Percentiles rank a stretch among this genome's conserved stretches.
Evolutionary conservation across 2,888 invertebrate genomes (phyloP).

Genomic region (Liposcelis brunnea): DNA sequence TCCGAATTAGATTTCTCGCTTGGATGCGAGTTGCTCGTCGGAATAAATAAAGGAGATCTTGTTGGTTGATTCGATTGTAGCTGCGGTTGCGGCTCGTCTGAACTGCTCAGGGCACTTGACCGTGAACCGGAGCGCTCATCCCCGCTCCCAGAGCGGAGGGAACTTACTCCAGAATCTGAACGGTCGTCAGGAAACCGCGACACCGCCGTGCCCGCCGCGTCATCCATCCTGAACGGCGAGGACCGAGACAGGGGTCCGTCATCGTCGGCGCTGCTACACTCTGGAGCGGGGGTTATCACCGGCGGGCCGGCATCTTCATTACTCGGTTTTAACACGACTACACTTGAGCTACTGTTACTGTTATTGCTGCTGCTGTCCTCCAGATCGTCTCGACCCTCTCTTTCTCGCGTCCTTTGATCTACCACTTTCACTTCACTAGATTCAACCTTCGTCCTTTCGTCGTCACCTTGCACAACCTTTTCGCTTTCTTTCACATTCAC

Average conservation of each 20-base stretch:
- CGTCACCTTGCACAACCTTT: too few relatives aligned
- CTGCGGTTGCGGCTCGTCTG: slow-evolving; percentile 44
- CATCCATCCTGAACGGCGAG: slow-evolving; percentile 17
- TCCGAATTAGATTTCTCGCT: not conserved
- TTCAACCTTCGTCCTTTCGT: too few relatives aligned
- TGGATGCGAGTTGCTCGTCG: not conserved
- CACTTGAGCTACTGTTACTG: too few relatives aligned
- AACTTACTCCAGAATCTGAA: slow-evolving; percentile 54
- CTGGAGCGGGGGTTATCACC: slow-evolving; percentile 2
- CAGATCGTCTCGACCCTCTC: not conserved
- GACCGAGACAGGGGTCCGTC: slow-evolving; percentile 3
- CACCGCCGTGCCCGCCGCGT: slow-evolving; percentile 21
- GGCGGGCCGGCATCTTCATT: not conserved
- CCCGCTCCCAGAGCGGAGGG: slow-evolving; percentile 46
- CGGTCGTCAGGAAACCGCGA: slow-evolving; percentile 28
- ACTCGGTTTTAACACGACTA: too few relatives aligned
- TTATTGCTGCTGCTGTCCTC: too few relatives aligned
- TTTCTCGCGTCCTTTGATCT: not conserved
- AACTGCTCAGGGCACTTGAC: slow-evolving; percentile 54
- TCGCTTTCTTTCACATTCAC: too few relatives aligned
- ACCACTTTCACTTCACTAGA: too few relatives aligned
- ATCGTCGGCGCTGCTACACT: not conserved
- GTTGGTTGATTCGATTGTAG: slow-evolving; percentile 19
- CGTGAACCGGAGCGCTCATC: slow-evolving; percentile 64
- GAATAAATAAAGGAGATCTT: slow-evolving; percentile 22